Evolutionary conservation across 2,113 vertebrate species (phyloP), one percentile per base, ranked within the genome.

Genomic region (Sminthopsis crassicaudata): DNA sequence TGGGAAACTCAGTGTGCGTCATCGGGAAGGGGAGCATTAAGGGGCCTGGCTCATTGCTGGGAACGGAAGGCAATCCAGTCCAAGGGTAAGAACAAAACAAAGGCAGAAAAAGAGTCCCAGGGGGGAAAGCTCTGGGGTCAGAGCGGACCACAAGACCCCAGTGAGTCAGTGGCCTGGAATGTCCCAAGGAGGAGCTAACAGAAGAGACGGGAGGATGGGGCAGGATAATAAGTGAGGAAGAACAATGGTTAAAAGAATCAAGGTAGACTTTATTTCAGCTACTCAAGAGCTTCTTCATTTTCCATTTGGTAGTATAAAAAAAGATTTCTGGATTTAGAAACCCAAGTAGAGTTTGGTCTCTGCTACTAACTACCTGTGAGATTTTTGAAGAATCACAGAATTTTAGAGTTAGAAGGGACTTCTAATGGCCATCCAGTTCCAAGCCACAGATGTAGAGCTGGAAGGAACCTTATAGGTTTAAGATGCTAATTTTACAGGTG

Each of bases 101-200:
- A 96, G 89, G 93, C 1, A 12, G 94, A 89, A 95, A 93, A 53
- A 0, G 51, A 91, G 91, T 90, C 91, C 53, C 90, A 0, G 2
- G 9, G 89, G 26, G 90, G 93, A 76, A 42, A 52, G 42, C 52
- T 89, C 53, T 5, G 60, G 91, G 96, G 91, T 93, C 94, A 90
- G 55, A 91, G 95, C 0, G 51, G 91, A 54, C 88, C 95, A 60
- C 90, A 60, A 27, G 92, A 5, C 67, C 48, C 2, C 1, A 42
- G 92, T 95, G 97, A 97, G 90, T 93, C 94, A 93, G 93, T 54
- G 91, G 76, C 60, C 92, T 90, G 96, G 96, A 96, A 95, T 54
- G 94, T 84, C 42, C 46, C 22, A 51, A 90, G 7, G 46, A n/a
- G 84, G 51, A 6, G 25, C n/a, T 11, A 92, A 93, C 84, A 24